Percentiles rank a stretch among this genome's conserved stretches.
Conservation (phyloP, 1,140 invertebrate species). For the Drosophila nigromelanica region DNA sequence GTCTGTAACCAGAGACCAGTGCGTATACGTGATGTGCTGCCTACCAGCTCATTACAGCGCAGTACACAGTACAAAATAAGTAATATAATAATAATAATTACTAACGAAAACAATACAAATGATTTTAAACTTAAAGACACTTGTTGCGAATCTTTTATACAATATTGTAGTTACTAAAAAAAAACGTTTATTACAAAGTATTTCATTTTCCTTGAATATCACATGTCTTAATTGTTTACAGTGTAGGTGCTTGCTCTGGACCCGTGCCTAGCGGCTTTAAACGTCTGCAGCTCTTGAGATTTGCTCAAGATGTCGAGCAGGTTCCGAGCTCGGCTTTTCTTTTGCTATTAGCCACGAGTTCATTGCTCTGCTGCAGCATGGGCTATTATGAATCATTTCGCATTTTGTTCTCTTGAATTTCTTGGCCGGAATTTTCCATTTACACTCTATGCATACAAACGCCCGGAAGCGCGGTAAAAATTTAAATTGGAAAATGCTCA, state of each 20-base stretch:
- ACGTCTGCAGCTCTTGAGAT: slow-evolving; percentile 23
- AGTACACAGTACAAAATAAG: neutral
- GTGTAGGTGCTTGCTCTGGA: slow-evolving; percentile 23
- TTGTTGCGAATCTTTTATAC: no score
- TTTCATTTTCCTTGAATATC: neutral
- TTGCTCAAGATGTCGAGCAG: slow-evolving; percentile 20
- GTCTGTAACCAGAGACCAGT: slow-evolving; percentile 29
- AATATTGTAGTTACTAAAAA: no score
- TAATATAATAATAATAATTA: no score
- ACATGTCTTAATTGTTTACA: neutral
- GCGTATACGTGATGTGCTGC: slow-evolving; percentile 57
- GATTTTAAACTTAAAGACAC: neutral
- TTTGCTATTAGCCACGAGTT: slow-evolving; percentile 35
- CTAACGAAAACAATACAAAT: no score
- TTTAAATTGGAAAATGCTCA: slow-evolving; percentile 77
- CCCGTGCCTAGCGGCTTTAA: slow-evolving; percentile 16
- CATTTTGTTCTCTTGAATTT: slow-evolving; percentile 31
- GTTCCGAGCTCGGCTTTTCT: neutral
- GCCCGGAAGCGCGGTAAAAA: slow-evolving; percentile 52
- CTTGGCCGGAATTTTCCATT: slow-evolving; percentile 33
- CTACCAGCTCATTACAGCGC: slow-evolving; percentile 49
- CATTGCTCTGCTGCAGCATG: slow-evolving; percentile 29
- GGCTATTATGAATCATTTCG: slow-evolving; percentile 40
- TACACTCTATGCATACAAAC: slow-evolving; percentile 32
- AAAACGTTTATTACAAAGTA: no score